Base-by-base conservation (phyloP, 2,888 invertebrate genomes). In the Drosophila setosimentum region DNA sequence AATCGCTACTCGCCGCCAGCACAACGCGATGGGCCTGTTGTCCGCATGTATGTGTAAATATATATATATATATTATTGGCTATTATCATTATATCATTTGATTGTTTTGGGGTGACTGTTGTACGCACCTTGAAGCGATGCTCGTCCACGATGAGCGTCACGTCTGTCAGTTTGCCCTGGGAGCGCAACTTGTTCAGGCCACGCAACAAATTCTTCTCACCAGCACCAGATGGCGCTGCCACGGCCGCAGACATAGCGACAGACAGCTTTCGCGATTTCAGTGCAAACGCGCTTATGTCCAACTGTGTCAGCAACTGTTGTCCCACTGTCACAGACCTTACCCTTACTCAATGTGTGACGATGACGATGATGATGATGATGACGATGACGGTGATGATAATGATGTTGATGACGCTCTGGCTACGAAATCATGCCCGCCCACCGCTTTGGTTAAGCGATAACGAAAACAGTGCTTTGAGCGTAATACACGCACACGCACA, bases 1-100 rank as follows among this genome's bases (percentile, higher is more conserved):
- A 96, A 85, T 96, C 96, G 84, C 96, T 96, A 87, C 96, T 95
- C 33, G 96, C 95, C 4, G 96, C 95, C 70, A 96, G 92, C 1
- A 96, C 96, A 1, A 95, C 95, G 74, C 95, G 94, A 89, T 96
- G 96, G 0, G 96, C 96, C 94, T 95, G 87, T 0, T 60, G 24
- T 16, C 24, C 45, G 35, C 16, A 21, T 21, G 4, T 21, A 21
- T 21, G 4, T 21, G 21, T 45, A 24, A 45, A 24, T 45, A 24
- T 2, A 45, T 16, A 24, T n/a, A n/a, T n/a, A n/a, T n/a, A n/a
- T n/a, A n/a, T 40, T 18, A 51, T 51, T 16, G 24, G 24, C 11
- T 11, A 24, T 27, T 29, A 35, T 5, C n/a, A 29, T n/a, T n/a
- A n/a, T n/a, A n/a, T n/a, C n/a, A 2, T 21, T 29, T n/a, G n/a